Conservation (phyloP, 2,113 vertebrate species). For the Clarias magur region DNA sequence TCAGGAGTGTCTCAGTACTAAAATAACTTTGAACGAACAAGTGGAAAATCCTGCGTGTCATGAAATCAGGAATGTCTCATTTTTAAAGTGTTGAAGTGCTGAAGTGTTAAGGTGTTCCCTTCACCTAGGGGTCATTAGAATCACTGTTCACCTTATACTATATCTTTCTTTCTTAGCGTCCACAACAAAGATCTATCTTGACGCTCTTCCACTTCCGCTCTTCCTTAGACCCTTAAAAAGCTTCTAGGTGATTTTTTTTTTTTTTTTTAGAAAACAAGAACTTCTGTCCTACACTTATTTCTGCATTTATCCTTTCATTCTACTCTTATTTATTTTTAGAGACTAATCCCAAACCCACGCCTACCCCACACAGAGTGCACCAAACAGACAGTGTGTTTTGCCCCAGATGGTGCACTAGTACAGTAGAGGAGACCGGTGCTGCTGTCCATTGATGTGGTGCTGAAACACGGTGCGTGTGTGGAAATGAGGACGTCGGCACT, state of each 20-base stretch:
- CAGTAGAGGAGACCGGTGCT: no score
- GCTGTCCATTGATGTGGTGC: constrained; percentile 1
- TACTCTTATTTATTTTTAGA: background rate
- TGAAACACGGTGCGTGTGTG: background rate
- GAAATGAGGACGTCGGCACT: background rate
- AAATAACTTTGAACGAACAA: background rate
- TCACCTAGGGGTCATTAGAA: background rate
- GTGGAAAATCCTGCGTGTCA: background rate
- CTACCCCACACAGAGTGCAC: background rate
- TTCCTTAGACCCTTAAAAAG: background rate
- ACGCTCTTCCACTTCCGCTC: no score
- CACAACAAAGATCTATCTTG: no score
- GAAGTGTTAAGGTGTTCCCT: background rate
- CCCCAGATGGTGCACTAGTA: background rate
- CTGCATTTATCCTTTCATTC: background rate
- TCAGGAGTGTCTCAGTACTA: background rate
- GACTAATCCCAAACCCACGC: background rate
- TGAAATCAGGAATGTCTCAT: background rate
- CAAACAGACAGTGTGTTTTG: background rate
- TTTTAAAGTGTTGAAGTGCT: background rate
- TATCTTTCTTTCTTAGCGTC: no score
- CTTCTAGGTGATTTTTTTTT: no score
- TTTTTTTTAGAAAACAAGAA: background rate
- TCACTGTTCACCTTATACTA: background rate
- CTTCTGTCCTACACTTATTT: background rate